A percentile compares a stretch with the other conserved stretches of the same genome.
These are phyloP conservation scores for Drosophila atroscutellata DNA, from an alignment of 2,888 invertebrate genomes.

Conservation along the genomic window DNA sequence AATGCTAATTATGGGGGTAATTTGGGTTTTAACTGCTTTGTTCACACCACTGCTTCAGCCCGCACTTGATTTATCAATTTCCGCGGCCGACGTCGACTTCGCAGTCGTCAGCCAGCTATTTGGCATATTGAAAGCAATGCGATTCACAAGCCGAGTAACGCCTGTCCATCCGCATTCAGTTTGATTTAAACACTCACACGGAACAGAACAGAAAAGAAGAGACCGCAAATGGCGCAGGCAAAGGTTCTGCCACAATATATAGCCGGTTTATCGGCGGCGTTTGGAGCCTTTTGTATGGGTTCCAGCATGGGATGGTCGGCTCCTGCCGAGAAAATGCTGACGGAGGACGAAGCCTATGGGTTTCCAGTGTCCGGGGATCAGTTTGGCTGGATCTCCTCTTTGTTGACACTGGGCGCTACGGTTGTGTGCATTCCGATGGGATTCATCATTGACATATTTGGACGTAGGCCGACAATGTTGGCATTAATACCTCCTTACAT, in stretches of 20 bases:
- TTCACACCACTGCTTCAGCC: constrained; percentile 4
- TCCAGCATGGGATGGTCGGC: constrained; percentile 71
- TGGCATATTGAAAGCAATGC: constrained; percentile 23
- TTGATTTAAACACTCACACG: constrained; percentile 26
- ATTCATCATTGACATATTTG: constrained; percentile 88
- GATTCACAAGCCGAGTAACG: constrained; percentile 48
- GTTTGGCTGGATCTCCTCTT: constrained; percentile 89
- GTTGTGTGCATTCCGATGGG: constrained; percentile 90
- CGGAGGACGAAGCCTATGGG: constrained; percentile 73
- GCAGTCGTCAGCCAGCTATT: constrained; percentile 34
- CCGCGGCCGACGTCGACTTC: constrained; percentile 18
- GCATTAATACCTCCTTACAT: constrained; percentile 87
- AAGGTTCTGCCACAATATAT: constrained; percentile 68
- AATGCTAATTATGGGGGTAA: not conserved
- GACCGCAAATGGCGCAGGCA: constrained; percentile 46
- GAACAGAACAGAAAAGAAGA: constrained; percentile 17
- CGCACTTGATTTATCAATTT: constrained; percentile 24
- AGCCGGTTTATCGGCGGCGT: constrained; percentile 70
- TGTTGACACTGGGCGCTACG: constrained; percentile 89
- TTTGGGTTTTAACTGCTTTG: constrained; percentile 1
- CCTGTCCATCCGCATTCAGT: constrained; percentile 46
- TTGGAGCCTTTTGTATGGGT: constrained; percentile 73
- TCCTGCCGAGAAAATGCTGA: constrained; percentile 60
- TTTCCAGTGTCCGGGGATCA: constrained; percentile 86
- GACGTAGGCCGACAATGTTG: constrained; percentile 88